Percentiles rank a stretch among this genome's conserved stretches.
Evolutionary conservation across 2,113 vertebrate genomes (phyloP).

Genomic region (Chaetodon trifascialis): DNA sequence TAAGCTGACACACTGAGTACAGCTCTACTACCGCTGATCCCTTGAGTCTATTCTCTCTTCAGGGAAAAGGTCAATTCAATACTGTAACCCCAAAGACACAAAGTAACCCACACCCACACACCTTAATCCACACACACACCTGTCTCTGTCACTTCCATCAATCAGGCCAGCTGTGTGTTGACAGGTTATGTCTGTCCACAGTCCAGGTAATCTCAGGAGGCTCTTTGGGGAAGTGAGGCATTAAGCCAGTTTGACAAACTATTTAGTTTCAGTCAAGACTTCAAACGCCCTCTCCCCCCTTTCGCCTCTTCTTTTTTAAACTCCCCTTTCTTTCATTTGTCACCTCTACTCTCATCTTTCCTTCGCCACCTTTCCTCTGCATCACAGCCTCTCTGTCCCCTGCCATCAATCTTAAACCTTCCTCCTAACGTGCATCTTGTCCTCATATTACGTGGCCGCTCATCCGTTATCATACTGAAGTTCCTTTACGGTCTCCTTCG

Average conservation of each 20-base stretch:
- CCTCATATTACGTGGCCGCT: conserved; percentile 43
- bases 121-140: conserved; percentile 51
- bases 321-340: conserved; percentile 48
- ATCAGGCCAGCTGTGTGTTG: conserved; percentile 72
- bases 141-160: conserved; percentile 79
- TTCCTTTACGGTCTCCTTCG: neutral
- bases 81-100: conserved; percentile 75
- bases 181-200: conserved; percentile 79
- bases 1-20: conserved; percentile 77
- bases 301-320: conserved; percentile 45
- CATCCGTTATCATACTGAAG: conserved; percentile 47
- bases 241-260: conserved; percentile 79
- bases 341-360: conserved; percentile 39
- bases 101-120: conserved; percentile 59
- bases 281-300: conserved; percentile 54
- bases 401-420: conserved; percentile 45
- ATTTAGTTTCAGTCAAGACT: conserved; percentile 79
- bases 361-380: conserved; percentile 9
- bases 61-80: conserved; percentile 82
- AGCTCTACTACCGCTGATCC: conserved; percentile 79
- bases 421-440: conserved; percentile 50
- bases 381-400: neutral
- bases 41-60: conserved; percentile 81
- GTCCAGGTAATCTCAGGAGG: conserved; percentile 79
- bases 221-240: conserved; percentile 80